Evolutionary conservation across 2,113 vertebrate species (phyloP).

Genomic region (Apaloderma vittatum): DNA sequence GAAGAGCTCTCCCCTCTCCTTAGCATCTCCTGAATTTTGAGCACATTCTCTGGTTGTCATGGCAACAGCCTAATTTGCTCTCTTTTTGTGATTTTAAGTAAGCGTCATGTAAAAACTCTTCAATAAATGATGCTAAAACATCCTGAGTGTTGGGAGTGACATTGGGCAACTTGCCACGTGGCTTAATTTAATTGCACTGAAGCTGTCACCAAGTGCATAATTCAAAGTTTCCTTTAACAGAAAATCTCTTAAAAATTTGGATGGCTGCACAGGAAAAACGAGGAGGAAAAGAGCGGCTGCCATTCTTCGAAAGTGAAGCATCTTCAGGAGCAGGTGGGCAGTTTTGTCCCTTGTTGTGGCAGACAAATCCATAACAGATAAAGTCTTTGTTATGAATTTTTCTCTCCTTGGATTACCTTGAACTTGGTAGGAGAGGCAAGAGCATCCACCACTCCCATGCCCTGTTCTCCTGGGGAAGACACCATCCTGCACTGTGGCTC

Average conservation of each 20-base stretch:
- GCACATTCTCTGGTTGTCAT: constrained; percentile 67
- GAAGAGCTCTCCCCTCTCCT: neutral
- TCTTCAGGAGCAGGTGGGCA: neutral
- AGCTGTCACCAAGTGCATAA: constrained; percentile 9
- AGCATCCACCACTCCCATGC: neutral
- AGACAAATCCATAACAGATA: neutral
- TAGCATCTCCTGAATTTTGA: constrained; percentile 55
- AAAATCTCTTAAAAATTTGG: constrained; percentile 38
- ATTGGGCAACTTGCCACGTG: neutral
- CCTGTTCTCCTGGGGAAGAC: neutral
- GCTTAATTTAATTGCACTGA: constrained; percentile 48
- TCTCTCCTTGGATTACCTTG: neutral
- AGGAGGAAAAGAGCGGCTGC: neutral
- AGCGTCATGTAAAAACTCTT: constrained; percentile 41
- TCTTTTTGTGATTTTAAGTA: constrained; percentile 63
- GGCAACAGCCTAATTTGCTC: constrained; percentile 64
- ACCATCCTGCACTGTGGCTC: neutral
- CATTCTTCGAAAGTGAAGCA: neutral
- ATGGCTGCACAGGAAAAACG: neutral
- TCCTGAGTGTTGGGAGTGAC: constrained; percentile 19
- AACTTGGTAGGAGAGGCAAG: neutral
- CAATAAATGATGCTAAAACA: constrained; percentile 55
- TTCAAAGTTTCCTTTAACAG: constrained; percentile 24
- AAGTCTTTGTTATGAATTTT: neutral
- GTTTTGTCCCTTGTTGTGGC: neutral